Evolutionary conservation across 2,113 vertebrate species (phyloP).

Genomic region (Gallinago paraguaiae): DNA sequence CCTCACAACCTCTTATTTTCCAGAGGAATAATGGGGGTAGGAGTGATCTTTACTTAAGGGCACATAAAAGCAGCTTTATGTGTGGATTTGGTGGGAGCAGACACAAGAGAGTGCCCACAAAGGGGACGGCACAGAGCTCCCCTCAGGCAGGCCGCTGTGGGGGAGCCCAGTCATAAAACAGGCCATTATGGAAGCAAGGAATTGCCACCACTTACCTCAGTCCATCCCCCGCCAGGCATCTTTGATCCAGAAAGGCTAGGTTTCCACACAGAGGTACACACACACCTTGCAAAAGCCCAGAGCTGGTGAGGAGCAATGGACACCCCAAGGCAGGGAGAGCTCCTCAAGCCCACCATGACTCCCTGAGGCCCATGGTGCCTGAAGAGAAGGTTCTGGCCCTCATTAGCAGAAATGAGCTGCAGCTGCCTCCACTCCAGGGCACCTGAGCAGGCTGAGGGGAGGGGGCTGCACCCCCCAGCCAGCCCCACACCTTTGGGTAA

Average conservation of each 20-base stretch:
- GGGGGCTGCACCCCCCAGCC: too few relatives aligned
- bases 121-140: fast-evolving
- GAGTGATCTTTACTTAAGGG: fast-evolving
- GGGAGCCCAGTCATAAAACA: fast-evolving
- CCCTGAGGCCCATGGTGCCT: fast-evolving
- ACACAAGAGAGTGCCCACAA: fast-evolving
- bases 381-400: fast-evolving
- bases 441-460: background rate
- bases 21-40: fast-evolving
- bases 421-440: background rate
- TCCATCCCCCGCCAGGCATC: background rate
- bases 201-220: background rate
- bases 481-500: background rate
- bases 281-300: fast-evolving
- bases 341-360: fast-evolving
- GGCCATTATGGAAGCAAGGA: fast-evolving
- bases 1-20: fast-evolving
- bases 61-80: fast-evolving
- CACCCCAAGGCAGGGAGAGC: fast-evolving
- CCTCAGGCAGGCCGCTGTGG: fast-evolving
- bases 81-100: fast-evolving
- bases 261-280: fast-evolving
- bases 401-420: fast-evolving
- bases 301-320: fast-evolving
- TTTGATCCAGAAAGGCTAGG: background rate